Base-by-base conservation (phyloP, 2,113 vertebrate species). In the Larimichthys polyactis region DNA sequence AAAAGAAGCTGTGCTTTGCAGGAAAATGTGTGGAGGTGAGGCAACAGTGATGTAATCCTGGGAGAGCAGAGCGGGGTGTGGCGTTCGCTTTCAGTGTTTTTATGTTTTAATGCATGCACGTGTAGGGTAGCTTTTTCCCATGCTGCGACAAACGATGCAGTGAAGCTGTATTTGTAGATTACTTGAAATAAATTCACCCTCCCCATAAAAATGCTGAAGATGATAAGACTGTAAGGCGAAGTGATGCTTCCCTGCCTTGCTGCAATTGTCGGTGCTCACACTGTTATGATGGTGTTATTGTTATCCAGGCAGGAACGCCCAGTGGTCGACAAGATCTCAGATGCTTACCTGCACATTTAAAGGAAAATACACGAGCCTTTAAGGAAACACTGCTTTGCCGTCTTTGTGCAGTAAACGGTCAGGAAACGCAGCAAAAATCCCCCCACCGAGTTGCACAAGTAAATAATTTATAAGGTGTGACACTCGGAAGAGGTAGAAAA, bases 401-500 rank as follows among this genome's bases (percentile, higher is more conserved):
- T 62, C 52, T 81, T 68, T 76, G 52, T 70, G 54, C 27, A n/a
- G 66, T 58, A 85, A 92, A 84, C 17, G 79, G 72, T 84, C 62
- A 86, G 83, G 80, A 77, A 84, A 74, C 7, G 24, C 75, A 79
- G 75, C 64, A 81, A 72, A 85, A 85, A 68, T 58, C 54, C 79
- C 12, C 77, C 79, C 22, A n/a, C 64, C 78, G 83, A 81, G 82
- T 70, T 22, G 70, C 70, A 82, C 40, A 27, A 54, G 85, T 89
- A 74, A 93, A 94, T 94, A 92, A 94, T 95, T 93, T 91, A 93
- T 92, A 84, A 91, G 78, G 79, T 76, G 87, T 77, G 90, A 93
- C 87, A 91, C 91, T 79, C 65, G 71, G 86, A 91, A 75, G 79
- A 89, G 87, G 87, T 55, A 71, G 85, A 88, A 93, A 87, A 89